Evolutionary conservation across 2,113 vertebrate genomes (phyloP).

Genomic region (Bufo bufo): DNA sequence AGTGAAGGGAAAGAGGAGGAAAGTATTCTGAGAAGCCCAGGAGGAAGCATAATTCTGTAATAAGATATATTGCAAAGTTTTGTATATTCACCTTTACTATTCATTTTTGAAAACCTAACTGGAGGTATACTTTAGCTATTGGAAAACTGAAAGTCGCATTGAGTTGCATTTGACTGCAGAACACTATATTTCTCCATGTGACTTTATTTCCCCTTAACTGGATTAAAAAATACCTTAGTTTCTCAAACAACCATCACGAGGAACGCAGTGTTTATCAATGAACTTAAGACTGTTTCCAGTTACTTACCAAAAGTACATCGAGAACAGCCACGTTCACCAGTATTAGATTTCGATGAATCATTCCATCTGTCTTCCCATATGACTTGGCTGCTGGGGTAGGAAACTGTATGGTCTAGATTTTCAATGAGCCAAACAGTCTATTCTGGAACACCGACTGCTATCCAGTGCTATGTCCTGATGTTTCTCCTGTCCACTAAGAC

Average conservation of each 20-base stretch:
- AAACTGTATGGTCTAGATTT: constrained; percentile 36
- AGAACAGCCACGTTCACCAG: constrained; percentile 3
- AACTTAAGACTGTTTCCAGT: not conserved
- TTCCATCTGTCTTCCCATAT: constrained; percentile 44
- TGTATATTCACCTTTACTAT: too few species aligned
- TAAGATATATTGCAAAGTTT: too few species aligned
- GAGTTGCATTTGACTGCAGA: too few species aligned
- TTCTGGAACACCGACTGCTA: not conserved
- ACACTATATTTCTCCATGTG: too few species aligned
- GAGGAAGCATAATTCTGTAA: too few species aligned
- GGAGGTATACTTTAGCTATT: too few species aligned
- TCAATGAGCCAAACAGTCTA: not conserved
- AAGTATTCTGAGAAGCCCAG: too few species aligned
- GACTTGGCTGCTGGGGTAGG: constrained; percentile 33
- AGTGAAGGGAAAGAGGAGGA: too few species aligned
- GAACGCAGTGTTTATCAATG: not conserved
- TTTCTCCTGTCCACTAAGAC: not conserved
- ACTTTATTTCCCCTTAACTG: not conserved
- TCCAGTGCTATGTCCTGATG: not conserved
- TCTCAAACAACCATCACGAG: not conserved
- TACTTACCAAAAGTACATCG: constrained; percentile 35
- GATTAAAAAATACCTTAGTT: not conserved
- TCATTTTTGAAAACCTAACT: too few species aligned
- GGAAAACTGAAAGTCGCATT: too few species aligned
- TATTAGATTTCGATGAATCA: constrained; percentile 33